Base-by-base conservation (phyloP, 2,888 invertebrate genomes). In the Catocala nupta region DNA sequence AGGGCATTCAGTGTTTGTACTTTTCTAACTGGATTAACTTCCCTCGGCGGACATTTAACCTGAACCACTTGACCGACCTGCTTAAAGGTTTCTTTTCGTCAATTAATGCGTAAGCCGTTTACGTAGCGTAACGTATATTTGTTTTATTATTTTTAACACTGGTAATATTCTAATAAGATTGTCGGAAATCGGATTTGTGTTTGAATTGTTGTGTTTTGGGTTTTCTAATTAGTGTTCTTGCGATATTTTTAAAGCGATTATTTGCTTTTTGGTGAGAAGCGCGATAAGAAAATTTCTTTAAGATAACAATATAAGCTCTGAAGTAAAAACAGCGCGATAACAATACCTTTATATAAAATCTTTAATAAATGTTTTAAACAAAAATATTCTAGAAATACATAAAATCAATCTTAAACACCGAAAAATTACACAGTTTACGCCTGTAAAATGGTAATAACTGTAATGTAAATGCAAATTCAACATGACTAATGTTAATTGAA, bases 1-100 rank as follows among this genome's bases (percentile, higher is more conserved):
- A 86, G 90, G 90, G 87, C 89, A 89, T 83, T 87, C 89, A 85
- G 82, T 92, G 91, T 93, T 94, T 93, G 92, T 94, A 91, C 88
- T 90, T 93, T 83, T 94, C 91, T 92, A 93, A 94, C 88, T 85
- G 91, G 94, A 92, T 94, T 93, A 93, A 78, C 83, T 85, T 80
- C 68, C 78, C 84, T 81, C 78, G 36, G 69, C 79, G 85, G 88
- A 87, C 90, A 86, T 90, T 94, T 94, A 93, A 92, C 93, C 93
- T 90, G 87, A 83, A 85, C 85, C 87, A 89, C 91, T 91, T 89
- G 85, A 81, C 77, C 92, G 92, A 91, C 90, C 90, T 83, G 91
- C 88, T 93, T 89, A 88, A 78, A 86, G 93, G 93, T 92, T 93
- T 93, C 93, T 86, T 91, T 90, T 86, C 79, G 82, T 86, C 81